Conservation (phyloP, 2,888 invertebrate species). For the Caenorhabditis sp. region DNA sequence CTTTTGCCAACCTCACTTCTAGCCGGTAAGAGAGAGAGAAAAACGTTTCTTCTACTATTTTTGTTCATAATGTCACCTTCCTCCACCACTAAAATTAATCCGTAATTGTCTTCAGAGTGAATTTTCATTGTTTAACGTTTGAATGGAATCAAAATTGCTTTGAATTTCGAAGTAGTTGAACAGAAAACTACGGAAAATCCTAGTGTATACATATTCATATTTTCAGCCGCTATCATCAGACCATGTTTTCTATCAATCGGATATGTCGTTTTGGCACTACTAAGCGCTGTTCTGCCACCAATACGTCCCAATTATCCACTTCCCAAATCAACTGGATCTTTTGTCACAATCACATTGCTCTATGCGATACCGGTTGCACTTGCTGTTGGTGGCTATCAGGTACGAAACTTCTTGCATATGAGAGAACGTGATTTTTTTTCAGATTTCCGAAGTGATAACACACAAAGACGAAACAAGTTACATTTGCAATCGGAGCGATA, state of each 20-base stretch:
- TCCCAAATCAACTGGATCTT: constrained; percentile 31
- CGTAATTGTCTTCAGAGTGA: background rate
- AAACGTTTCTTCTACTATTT: no score
- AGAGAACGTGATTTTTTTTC: background rate
- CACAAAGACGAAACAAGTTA: constrained; percentile 34
- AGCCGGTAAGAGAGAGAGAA: constrained; percentile 45
- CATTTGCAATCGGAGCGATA: constrained; percentile 33
- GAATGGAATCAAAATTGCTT: no score
- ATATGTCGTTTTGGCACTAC: constrained; percentile 61
- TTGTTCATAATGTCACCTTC: no score
- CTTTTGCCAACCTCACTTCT: constrained; percentile 48
- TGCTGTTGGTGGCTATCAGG: constrained; percentile 53
- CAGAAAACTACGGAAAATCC: no score
- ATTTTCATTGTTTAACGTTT: no score
- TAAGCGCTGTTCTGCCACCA: constrained; percentile 58
- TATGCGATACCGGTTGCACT: constrained; percentile 40
- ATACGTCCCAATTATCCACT: constrained; percentile 40
- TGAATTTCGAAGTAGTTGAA: no score
- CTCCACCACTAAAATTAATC: background rate
- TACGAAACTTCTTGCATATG: background rate
- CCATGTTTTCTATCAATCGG: constrained; percentile 63
- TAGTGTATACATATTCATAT: background rate
- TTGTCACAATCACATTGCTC: constrained; percentile 25
- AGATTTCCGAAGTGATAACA: constrained; percentile 23
- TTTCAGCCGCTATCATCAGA: constrained; percentile 63